Evolutionary conservation across 2,113 vertebrate species (phyloP).

Genomic region (Dissostichus mawsoni): DNA sequence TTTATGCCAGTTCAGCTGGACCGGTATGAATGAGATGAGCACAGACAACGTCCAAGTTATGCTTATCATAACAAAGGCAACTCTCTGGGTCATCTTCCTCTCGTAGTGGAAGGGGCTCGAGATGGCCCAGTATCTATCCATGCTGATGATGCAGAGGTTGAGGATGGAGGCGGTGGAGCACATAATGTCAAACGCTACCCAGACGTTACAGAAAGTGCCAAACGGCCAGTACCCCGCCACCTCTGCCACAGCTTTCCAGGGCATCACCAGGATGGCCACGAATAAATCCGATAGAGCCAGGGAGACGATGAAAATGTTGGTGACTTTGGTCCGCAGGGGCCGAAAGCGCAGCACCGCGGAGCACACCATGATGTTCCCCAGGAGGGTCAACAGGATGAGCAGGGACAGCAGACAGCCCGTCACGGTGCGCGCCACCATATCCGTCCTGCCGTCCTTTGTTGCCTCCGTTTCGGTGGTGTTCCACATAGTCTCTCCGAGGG

Average conservation of each 20-base stretch:
- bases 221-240: conserved; percentile 97
- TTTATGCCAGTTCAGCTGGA: conserved; percentile 96
- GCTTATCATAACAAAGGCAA: conserved; percentile 91
- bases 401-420: conserved; percentile 88
- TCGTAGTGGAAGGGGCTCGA: conserved; percentile 95
- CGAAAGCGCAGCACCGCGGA: conserved; percentile 90
- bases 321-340: conserved; percentile 92
- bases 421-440: conserved; percentile 81
- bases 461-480: conserved; percentile 78
- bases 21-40: conserved; percentile 96
- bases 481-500: conserved; percentile 78
- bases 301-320: conserved; percentile 95
- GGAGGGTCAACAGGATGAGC: conserved; percentile 93
- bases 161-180: conserved; percentile 98
- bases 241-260: conserved; percentile 95
- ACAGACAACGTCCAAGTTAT: conserved; percentile 92
- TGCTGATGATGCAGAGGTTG: conserved; percentile 94
- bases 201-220: conserved; percentile 92
- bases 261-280: conserved; percentile 96
- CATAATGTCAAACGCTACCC: conserved; percentile 99
- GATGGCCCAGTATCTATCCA: conserved; percentile 98
- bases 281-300: conserved; percentile 93
- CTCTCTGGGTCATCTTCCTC: conserved; percentile 92
- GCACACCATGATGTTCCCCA: conserved; percentile 94
- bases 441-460: conserved; percentile 61